Evolutionary conservation across 2,113 vertebrate genomes (phyloP), one percentile per base, ranked within the genome.

Genomic region (Festucalex cinctus): DNA sequence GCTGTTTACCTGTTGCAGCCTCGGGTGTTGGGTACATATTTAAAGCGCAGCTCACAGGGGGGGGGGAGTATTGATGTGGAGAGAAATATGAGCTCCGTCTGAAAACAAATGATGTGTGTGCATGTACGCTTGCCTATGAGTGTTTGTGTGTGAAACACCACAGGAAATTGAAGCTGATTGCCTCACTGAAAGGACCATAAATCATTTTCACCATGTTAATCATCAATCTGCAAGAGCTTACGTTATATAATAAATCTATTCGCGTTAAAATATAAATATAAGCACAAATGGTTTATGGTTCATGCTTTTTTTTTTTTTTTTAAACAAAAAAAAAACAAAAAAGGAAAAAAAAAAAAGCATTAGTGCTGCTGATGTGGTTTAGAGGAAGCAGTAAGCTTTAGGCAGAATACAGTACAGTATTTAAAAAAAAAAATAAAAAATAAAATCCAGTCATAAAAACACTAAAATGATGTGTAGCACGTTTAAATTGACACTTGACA

Each of bases 121-220:
- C 36, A 59, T 74, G 77, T 64, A 58, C 22, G 24, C 32, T n/a
- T n/a, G 28, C 44, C 19, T 62, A 60, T 20, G 24, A 36, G 39
- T 48, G 63, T 72, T 59, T 61, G 20, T n/a, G 64, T 71, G 75
- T 76, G 79, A 78, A 73, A 80, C 49, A 81, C 78, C 66, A 60
- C 37, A 79, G 82, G 79, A 85, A 88, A 89, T 86, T 83, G 58
- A 86, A 83, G 78, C 79, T 84, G 79, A 88, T 86, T 86, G 77
- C 84, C 77, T 85, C 80, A 82, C 73, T 85, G 76, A 84, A 83
- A 71, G 74, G 83, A 70, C 60, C 80, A 88, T 90, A 85, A 82
- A 88, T 90, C 86, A 82, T 67, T 74, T 72, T 56, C 79, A 71
- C 60, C 66, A 61, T 77, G 74, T 75, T 80, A 84, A 87, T 87